phyloP scores from a whole-genome alignment of 2,888 invertebrate species.

The Epistrophella euchroma region DNA sequence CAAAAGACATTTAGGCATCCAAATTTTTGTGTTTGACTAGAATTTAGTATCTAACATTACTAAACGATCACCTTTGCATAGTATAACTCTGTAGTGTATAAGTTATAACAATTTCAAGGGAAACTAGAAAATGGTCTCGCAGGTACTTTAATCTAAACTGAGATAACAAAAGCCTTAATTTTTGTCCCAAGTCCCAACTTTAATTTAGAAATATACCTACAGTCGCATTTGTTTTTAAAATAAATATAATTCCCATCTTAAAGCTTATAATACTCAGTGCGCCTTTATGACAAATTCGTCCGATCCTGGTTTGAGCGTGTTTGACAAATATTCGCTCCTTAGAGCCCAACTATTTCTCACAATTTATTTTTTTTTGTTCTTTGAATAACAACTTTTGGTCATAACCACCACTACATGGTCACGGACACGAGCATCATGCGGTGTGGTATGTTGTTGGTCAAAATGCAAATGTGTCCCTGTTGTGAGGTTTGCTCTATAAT shows the following conservation, averaged over 20 bases:
- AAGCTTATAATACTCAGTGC: background rate
- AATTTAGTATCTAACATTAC: too few species aligned
- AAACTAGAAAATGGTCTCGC: too few species aligned
- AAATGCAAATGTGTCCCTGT: constrained; percentile 66
- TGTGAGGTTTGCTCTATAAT: background rate
- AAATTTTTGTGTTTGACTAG: too few species aligned
- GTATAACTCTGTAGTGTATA: too few species aligned
- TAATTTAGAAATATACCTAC: background rate
- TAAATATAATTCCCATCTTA: background rate
- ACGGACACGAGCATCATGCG: constrained; percentile 55
- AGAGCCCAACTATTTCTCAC: constrained; percentile 33
- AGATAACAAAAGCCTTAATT: too few species aligned
- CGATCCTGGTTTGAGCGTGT: background rate
- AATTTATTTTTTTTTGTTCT: background rate
- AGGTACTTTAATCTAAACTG: too few species aligned
- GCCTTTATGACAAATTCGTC: constrained; percentile 3
- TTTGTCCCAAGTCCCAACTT: background rate
- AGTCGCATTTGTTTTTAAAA: background rate
- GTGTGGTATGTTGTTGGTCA: constrained; percentile 48
- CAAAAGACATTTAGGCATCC: too few species aligned
- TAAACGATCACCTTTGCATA: too few species aligned
- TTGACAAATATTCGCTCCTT: constrained; percentile 29
- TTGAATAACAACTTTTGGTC: constrained; percentile 10
- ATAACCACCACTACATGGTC: constrained; percentile 27
- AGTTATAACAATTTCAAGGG: too few species aligned